Evolutionary conservation across 2,113 vertebrate genomes (phyloP).

Genomic region (Xiphophorus maculatus): DNA sequence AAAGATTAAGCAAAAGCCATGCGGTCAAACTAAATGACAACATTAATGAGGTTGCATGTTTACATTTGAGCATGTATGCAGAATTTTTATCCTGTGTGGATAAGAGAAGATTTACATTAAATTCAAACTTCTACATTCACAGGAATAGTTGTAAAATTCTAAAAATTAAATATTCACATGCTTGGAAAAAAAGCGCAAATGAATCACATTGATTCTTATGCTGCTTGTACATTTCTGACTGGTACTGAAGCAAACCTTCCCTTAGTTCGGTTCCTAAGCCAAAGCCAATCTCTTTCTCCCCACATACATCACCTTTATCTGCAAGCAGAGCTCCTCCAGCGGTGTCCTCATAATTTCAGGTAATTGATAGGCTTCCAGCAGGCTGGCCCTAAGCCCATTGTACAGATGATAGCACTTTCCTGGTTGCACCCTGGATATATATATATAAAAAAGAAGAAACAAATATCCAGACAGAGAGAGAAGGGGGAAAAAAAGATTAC

Average conservation of each 20-base stretch:
- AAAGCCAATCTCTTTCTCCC: slow-evolving; percentile 1
- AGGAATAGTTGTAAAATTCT: not conserved
- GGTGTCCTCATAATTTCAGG: slow-evolving; percentile 97
- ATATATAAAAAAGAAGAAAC: not conserved
- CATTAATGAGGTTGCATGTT: too few relatives aligned
- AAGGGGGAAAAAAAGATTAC: slow-evolving; percentile 7
- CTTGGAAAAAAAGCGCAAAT: not conserved
- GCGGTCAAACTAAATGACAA: too few relatives aligned
- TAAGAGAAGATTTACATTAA: too few relatives aligned
- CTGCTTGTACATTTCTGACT: not conserved
- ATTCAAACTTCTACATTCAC: not conserved
- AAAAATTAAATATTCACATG: not conserved
- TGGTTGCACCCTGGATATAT: slow-evolving; percentile 86
- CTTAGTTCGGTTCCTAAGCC: slow-evolving; percentile 32
- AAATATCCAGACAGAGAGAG: not conserved
- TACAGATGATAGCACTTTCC: slow-evolving; percentile 97
- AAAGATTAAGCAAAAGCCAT: not conserved
- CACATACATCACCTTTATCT: slow-evolving; percentile 88
- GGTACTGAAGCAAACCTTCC: slow-evolving; percentile 16
- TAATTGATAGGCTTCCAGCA: slow-evolving; percentile 93
- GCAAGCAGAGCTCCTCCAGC: slow-evolving; percentile 95
- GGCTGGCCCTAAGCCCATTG: slow-evolving; percentile 90
- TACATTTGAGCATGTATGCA: too few relatives aligned
- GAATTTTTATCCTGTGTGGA: too few relatives aligned
- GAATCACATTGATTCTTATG: not conserved